A percentile compares a stretch with the other conserved stretches of the same genome.
phyloP scores from a whole-genome alignment of 2,113 vertebrate genomes.

The Clarias macrocephalus region DNA sequence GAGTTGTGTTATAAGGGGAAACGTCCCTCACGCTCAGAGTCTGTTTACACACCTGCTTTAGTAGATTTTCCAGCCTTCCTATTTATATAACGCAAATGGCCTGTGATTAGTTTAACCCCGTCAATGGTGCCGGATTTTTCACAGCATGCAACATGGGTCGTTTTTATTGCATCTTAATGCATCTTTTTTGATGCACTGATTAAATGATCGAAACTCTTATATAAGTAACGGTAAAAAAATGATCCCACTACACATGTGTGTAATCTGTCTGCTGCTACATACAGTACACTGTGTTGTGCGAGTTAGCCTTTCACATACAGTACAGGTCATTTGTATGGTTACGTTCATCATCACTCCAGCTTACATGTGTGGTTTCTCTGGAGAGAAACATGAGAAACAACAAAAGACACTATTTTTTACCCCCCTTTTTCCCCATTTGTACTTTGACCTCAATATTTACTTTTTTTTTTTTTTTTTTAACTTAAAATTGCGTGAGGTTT shows the following conservation, averaged over 20 bases:
- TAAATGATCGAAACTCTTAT: not conserved
- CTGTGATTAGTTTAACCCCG: not conserved
- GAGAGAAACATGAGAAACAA: not conserved
- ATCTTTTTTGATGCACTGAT: too few relatives aligned
- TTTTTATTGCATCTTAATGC: not conserved
- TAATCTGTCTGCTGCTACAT: not conserved
- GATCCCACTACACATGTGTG: not conserved
- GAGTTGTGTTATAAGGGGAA: not conserved
- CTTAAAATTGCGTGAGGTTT: too few relatives aligned
- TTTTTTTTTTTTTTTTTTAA: not conserved
- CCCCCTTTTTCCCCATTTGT: too few relatives aligned
- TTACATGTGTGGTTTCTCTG: not conserved
- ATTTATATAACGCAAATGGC: not conserved
- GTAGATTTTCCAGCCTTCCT: not conserved
- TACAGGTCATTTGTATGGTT: not conserved
- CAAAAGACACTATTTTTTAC: too few relatives aligned
- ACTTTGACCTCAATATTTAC: too few relatives aligned
- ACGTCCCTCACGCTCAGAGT: not conserved
- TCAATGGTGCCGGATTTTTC: not conserved
- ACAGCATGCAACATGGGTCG: not conserved
- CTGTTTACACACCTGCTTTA: not conserved
- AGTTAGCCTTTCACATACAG: not conserved
- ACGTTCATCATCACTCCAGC: not conserved
- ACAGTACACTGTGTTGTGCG: not conserved
- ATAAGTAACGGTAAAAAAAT: not conserved